Evolutionary conservation across 2,888 invertebrate species (phyloP).

Genomic region (Spodoptera exigua): DNA sequence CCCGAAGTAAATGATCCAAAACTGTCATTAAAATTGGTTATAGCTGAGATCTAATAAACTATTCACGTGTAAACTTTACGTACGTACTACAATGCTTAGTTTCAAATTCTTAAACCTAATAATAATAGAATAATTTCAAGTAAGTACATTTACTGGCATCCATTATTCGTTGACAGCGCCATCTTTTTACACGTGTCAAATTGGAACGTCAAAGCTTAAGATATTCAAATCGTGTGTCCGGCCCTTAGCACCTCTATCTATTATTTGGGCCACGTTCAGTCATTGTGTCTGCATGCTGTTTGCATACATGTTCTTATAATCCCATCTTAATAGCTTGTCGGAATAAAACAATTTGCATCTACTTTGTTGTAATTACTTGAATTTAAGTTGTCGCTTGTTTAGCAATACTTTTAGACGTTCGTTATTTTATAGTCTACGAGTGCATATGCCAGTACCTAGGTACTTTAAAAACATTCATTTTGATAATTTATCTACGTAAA

Average conservation of each 20-base stretch:
- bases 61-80: neutral
- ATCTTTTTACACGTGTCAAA: constrained; percentile 2
- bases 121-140: too few species aligned
- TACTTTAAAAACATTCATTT: too few species aligned
- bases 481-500: too few species aligned
- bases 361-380: constrained; percentile 22
- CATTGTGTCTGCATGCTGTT: constrained; percentile 41
- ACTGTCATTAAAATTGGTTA: neutral
- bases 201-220: constrained; percentile 1
- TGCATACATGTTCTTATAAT: constrained; percentile 50
- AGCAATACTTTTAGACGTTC: constrained; percentile 1
- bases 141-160: too few species aligned
- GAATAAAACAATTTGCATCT: constrained; percentile 47
- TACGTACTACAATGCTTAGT: neutral
- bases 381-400: constrained; percentile 10
- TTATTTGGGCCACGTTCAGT: constrained; percentile 48
- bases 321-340: constrained; percentile 43
- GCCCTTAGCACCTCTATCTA: constrained; percentile 27
- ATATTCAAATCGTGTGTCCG: constrained; percentile 39
- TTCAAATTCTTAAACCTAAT: neutral
- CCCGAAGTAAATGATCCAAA: constrained; percentile 6
- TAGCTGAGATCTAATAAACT: constrained; percentile 1
- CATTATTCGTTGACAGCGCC: too few species aligned
- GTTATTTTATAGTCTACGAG: neutral
- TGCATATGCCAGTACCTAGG: too few species aligned